Base-by-base conservation (phyloP, 2,113 vertebrate genomes). In the Heterochromis multidens region DNA sequence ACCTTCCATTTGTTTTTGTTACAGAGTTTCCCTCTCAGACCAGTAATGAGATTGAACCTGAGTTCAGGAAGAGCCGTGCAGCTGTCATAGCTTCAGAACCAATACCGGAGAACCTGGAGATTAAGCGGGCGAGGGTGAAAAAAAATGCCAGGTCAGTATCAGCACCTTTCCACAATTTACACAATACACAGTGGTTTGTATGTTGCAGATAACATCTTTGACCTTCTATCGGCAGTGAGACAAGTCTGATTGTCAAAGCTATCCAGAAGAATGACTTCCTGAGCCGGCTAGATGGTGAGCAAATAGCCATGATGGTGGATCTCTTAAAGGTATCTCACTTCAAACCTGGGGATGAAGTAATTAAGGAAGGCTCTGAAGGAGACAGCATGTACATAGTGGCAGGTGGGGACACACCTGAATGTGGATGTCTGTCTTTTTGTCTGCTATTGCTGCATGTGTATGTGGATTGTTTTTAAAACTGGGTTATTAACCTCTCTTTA, bases 351-450 rank as follows among this genome's bases (percentile, higher is more conserved):
- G 88, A 95, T 1, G 88, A 89, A 0, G 91, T 97, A 86, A 96
- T 97, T 65, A 92, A 83, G 6, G 97, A 97, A 81, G 96, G 96
- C 4, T 16, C 82, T 1, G 96, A 97, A 16, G 97, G 96, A n/a
- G 92, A 96, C 65, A 85, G 94, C 91, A 95, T 97, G 96, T 97
- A 96, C 93, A 96, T 97, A 2, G 96, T 97, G 23, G 96, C 96
- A 94, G 96, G 96, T 96, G 84, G 60, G 79, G 9, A 35, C 5
- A 40, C 19, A 9, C 17, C 37, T 40, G 7, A 54, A 37, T 60
- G n/a, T 70, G 33, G 58, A n/a, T 58, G n/a, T 61, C 5, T 77
- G 58, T 59, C 7, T 63, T 37, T 80, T 3, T 33, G 9, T 58
- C 56, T 52, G 6, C 0, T 2, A 56, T 56, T 54, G 49, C 49